Evolutionary conservation across 1,140 invertebrate species (phyloP).

Genomic region (Triops cancriformis): DNA sequence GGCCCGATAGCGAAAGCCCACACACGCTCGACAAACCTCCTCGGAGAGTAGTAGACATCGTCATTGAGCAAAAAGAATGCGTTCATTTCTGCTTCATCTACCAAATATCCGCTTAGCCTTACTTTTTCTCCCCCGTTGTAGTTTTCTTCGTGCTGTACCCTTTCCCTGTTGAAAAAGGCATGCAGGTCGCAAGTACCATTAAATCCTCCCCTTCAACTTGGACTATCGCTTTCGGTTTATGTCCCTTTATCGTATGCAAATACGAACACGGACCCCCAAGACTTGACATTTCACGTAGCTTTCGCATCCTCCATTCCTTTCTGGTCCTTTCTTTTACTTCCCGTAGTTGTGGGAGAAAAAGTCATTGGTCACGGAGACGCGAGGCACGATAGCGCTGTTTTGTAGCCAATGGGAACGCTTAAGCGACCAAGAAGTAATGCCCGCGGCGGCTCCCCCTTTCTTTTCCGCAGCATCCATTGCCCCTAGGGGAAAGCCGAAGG

Average conservation of each 20-base stretch:
- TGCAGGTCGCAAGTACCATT: constrained; percentile 4
- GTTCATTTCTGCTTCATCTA: constrained; percentile 11
- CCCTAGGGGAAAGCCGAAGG: background rate
- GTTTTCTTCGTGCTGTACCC: background rate
- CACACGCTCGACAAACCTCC: background rate
- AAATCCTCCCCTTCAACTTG: background rate
- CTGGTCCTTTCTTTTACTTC: background rate
- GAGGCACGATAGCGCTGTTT: background rate
- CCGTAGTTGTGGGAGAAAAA: background rate
- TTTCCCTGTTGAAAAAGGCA: background rate
- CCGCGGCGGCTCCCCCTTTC: background rate
- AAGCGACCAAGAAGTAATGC: constrained; percentile 4
- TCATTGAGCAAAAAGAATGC: background rate
- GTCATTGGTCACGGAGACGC: constrained; percentile 12
- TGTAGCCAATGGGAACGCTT: background rate
- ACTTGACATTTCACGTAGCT: background rate
- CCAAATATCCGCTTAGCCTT: constrained; percentile 6
- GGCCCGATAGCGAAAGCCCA: background rate
- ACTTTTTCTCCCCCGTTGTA: background rate
- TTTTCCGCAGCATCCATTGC: background rate
- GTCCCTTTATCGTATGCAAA: constrained; percentile 13
- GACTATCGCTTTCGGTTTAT: constrained; percentile 10
- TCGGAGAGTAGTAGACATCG: background rate
- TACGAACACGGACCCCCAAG: background rate
- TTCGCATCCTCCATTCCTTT: background rate